Base-by-base conservation (phyloP, 2,888 invertebrate species). In the Acrobasis repandana region DNA sequence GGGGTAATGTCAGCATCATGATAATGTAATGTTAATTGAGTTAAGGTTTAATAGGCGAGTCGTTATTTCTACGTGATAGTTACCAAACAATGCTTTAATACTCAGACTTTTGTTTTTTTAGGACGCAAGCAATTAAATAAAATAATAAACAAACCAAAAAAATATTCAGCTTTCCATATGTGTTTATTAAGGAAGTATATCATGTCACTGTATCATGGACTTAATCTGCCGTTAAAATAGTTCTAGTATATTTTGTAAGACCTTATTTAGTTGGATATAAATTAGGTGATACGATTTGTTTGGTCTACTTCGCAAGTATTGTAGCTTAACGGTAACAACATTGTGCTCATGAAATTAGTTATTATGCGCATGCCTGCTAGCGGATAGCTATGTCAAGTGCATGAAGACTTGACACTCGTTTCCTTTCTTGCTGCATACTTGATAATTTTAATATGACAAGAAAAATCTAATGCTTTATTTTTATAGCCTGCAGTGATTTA, bases 1-100 rank as follows among this genome's bases (percentile, higher is more conserved):
- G 18, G 20, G 58, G 48, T 58, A 34, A 58, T 64, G 73, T 73
- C 47, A 48, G 33, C 34, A 71, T 77, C 76, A 72, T 68, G 65
- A 69, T 79, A 77, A 79, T 80, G 72, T 72, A 46, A 80, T 82
- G 77, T 70, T 75, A 83, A 80, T 80, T 60, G 63, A 73, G 74
- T 74, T 66, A 65, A 67, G 66, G 63, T 71, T 71, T 68, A 69
- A 68, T 68, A 66, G 65, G 69, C 58, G 60, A 43, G n/a, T 43
- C 43, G 43, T n/a, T n/a, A 65, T 67, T 28, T 28, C 28, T 67
- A 61, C 67, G 52, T 20, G 56, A 61, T 56, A 18, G 49, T 56
- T 51, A 0, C 20, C 33, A 33, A 15, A 51, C 50, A 51, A 28
- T 28, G 4, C 6, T 6, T 28, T 5, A 28, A 28, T 28, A 28